A percentile compares a stretch with the other conserved stretches of the same genome.
phyloP scores from a whole-genome alignment of 2,797 vertebrate species.

The Fundulus diaphanus region DNA sequence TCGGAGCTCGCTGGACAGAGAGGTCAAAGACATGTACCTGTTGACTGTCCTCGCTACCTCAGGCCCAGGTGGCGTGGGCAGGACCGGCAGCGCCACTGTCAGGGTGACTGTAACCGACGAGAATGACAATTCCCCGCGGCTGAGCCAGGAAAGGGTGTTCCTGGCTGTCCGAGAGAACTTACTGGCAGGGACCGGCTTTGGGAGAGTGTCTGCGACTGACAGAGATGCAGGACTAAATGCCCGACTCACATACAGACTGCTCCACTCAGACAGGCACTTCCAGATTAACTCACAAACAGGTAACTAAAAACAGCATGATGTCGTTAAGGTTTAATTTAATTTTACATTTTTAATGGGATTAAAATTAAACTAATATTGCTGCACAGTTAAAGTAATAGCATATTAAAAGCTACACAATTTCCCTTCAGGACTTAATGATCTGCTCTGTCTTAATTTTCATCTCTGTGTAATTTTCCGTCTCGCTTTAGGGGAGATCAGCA shows the following conservation, averaged over 20 bases:
- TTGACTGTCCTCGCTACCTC: constrained; percentile 89
- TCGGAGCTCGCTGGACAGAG: constrained; percentile 89
- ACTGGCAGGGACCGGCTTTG: constrained; percentile 87
- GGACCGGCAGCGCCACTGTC: constrained; percentile 91
- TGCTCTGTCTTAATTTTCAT: not conserved
- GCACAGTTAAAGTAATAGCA: not conserved
- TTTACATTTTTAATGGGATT: not conserved
- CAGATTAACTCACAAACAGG: constrained; percentile 94
- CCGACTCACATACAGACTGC: constrained; percentile 89
- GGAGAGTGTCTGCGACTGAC: constrained; percentile 89
- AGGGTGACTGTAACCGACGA: constrained; percentile 91
- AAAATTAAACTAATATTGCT: not conserved
- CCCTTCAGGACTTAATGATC: constrained; percentile 11
- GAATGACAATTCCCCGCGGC: constrained; percentile 92
- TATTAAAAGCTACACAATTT: constrained; percentile 21
- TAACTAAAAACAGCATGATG: constrained; percentile 64
- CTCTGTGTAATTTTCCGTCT: not conserved
- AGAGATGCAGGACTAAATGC: constrained; percentile 92
- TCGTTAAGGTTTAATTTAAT: no score
- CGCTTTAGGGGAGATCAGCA: constrained; percentile 90
- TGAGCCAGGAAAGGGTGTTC: constrained; percentile 94
- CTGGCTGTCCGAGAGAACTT: constrained; percentile 92
- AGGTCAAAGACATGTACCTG: constrained; percentile 90
- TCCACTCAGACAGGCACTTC: constrained; percentile 87
- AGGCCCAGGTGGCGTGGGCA: constrained; percentile 75